Evolutionary conservation across 2,113 vertebrate species (phyloP).

Genomic region (Tragelaphus imberbis): DNA sequence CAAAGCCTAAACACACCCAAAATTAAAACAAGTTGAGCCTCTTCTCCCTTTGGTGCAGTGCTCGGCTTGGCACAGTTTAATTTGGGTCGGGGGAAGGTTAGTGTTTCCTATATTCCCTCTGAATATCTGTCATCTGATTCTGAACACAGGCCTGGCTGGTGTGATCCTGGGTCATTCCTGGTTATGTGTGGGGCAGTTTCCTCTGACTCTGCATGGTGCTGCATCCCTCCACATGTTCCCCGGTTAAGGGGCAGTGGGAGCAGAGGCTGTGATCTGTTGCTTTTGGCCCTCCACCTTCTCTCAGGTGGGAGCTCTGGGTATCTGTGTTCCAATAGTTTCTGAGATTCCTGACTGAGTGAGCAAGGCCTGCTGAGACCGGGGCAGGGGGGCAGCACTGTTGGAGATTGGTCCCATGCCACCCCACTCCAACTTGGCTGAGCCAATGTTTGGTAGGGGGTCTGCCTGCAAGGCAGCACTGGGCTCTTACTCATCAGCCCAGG

Average conservation of each 20-base stretch:
- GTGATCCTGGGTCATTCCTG: neutral
- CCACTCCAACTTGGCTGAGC: neutral
- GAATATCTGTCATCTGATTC: neutral
- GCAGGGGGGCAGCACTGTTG: neutral
- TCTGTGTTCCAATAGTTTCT: neutral
- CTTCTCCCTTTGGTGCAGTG: neutral
- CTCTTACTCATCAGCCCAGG: neutral
- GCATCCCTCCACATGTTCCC: rapidly evolving
- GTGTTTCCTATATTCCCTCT: neutral
- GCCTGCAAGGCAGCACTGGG: neutral
- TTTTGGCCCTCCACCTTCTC: neutral
- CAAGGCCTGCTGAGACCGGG: neutral
- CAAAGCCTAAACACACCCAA: neutral
- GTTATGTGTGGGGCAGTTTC: neutral
- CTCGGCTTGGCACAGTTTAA: rapidly evolving
- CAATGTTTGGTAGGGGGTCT: neutral
- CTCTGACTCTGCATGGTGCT: neutral
- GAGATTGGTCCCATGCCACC: neutral
- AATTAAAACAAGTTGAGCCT: neutral
- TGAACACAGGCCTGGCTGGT: neutral
- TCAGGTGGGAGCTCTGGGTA: neutral
- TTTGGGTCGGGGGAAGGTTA: neutral
- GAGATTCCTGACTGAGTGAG: neutral
- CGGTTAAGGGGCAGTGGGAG: neutral
- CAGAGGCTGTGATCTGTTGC: neutral